Base-by-base conservation (phyloP, 2,888 invertebrate species). In the Tricholauxania praeusta region DNA sequence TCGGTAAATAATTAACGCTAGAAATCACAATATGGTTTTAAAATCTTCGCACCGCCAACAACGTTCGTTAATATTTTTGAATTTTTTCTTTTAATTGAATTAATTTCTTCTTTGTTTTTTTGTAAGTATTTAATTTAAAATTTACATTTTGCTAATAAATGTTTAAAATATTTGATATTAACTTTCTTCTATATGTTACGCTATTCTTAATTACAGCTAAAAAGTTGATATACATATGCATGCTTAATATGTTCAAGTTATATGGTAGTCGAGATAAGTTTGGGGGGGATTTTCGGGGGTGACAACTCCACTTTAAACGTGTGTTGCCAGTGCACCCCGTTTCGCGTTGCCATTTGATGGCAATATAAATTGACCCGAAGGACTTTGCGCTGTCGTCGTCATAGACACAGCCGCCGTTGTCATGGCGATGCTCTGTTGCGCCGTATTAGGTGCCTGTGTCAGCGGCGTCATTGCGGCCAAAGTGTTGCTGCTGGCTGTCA, bases 351-450 rank as follows among this genome's bases (percentile, higher is more conserved):
- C 87, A 79, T 88, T 88, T 67, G 85, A 85, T 76, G 88, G 87
- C 79, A 88, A 76, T 72, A 88, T 88, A 71, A 88, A 87, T 79
- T 88, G 88, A 22, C 88, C 87, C 76, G 88, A 87, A 65, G 87
- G 87, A 80, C 87, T 88, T 73, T 84, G 83, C 92, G 93, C 12
- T 92, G 93, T 12, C 64, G 92, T 93, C 3, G 91, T 92, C 39
- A 90, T 91, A 7, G 91, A 92, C 57, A 70, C 71, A 72, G 68
- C 72, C 7, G 74, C 92, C 55, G 89, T 90, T 70, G 91, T 92
- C 86, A 87, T 89, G 79, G 86, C 89, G 22, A 73, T 65, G 53
- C 14, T 55, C 32, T 39, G 28, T 83, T 86, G 88, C 80, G 88
- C 89, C 5, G 73, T 72, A 51, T 74, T 66, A 0, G 93, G 92